Evolutionary conservation across 2,113 vertebrate genomes (phyloP).

Genomic region (Rhynchopsitta pachyrhyncha): DNA sequence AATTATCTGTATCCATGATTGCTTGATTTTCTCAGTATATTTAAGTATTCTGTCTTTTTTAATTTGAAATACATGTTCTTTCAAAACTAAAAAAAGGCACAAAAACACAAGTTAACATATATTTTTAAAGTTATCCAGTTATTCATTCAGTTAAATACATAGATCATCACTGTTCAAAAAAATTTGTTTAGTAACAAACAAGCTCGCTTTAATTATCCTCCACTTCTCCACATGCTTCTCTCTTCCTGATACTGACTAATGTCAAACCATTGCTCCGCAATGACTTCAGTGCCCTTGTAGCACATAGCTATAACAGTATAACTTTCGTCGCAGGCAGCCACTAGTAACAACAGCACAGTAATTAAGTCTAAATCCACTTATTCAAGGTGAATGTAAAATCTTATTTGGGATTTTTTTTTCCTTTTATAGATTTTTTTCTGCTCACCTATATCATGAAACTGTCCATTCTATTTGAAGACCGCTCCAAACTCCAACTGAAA

Average conservation of each 20-base stretch:
- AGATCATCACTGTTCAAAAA: constrained; percentile 6
- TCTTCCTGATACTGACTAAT: background rate
- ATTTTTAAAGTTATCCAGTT: background rate
- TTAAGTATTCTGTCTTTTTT: background rate
- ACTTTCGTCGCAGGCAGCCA: background rate
- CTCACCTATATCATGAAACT: background rate
- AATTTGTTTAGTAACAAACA: background rate
- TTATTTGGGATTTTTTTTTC: background rate
- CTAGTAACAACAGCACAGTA: constrained; percentile 28
- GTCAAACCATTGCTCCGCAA: constrained; percentile 20
- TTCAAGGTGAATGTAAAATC: background rate
- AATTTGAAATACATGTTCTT: background rate
- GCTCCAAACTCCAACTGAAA: background rate
- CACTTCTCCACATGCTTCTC: background rate
- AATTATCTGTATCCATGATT: background rate
- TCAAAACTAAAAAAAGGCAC: background rate
- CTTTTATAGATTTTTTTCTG: background rate
- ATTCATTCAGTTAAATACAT: background rate
- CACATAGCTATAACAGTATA: constrained; percentile 4
- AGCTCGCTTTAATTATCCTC: constrained; percentile 1
- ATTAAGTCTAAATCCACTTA: constrained; percentile 35
- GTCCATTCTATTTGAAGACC: background rate
- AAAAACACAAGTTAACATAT: background rate
- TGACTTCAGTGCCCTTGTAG: background rate
- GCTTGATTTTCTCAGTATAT: background rate